Conservation (phyloP, 2,888 invertebrate genomes). For the Andrena minutula region DNA sequence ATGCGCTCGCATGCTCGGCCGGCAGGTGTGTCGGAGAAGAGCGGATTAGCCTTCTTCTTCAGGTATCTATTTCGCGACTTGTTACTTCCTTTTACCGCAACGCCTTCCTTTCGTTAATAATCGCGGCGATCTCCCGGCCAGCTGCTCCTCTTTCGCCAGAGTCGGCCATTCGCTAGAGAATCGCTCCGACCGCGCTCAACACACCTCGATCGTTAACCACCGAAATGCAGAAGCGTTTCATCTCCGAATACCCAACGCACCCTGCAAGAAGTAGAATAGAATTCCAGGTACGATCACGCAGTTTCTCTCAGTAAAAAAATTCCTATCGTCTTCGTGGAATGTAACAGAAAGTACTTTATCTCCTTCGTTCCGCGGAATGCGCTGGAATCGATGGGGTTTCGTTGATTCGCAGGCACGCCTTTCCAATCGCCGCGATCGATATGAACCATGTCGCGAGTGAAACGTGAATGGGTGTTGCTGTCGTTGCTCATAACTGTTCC, state of each 20-base stretch:
- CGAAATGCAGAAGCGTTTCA: background rate
- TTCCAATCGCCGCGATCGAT: conserved; percentile 36
- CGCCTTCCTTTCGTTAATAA: conserved; percentile 72
- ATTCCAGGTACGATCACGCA: no score
- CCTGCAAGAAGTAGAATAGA: no score
- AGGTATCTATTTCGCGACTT: conserved; percentile 59
- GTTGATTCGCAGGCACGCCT: conserved; percentile 23
- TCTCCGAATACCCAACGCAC: background rate
- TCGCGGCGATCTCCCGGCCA: conserved; percentile 48
- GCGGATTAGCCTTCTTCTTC: conserved; percentile 67
- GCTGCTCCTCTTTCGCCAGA: conserved; percentile 51
- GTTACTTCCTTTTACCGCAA: conserved; percentile 64
- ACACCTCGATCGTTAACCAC: background rate
- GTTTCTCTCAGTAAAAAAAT: no score
- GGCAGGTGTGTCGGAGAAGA: conserved; percentile 68
- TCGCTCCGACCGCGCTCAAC: background rate
- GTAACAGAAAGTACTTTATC: background rate
- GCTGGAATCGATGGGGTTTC: conserved; percentile 15
- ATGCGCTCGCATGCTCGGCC: conserved; percentile 64
- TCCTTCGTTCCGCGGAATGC: background rate
- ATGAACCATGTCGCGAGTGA: conserved; percentile 52
- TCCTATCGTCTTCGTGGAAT: background rate
- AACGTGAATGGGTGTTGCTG: conserved; percentile 49
- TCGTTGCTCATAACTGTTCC: conserved; percentile 54
- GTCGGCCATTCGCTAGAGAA: conserved; percentile 33